Conservation (phyloP, 2,888 invertebrate species). For the Xestobium rufovillosum region DNA sequence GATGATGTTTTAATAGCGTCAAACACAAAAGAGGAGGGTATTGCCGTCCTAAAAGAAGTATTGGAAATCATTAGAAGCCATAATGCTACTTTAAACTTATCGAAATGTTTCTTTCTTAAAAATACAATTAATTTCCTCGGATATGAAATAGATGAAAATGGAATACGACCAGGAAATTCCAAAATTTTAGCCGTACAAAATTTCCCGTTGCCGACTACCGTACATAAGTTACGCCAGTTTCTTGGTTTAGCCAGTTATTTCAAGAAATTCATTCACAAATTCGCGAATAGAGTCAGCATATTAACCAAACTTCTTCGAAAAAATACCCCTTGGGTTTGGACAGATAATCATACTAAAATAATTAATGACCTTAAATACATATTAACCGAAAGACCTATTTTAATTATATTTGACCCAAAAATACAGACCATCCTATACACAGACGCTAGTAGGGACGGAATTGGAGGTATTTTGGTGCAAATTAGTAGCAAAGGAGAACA, state of each 20-base stretch:
- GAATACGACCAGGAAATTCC: neutral
- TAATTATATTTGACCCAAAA: slow-evolving; percentile 13
- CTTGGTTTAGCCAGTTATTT: no score
- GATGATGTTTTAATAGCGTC: slow-evolving; percentile 5
- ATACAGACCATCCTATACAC: slow-evolving; percentile 3
- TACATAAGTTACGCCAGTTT: slow-evolving; percentile 4
- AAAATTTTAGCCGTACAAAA: slow-evolving; percentile 2
- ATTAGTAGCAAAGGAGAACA: slow-evolving; percentile 4
- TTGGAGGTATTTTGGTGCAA: slow-evolving; percentile 4
- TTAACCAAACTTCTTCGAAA: no score
- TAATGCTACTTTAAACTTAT: neutral
- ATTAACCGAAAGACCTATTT: slow-evolving; percentile 17
- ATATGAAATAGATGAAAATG: slow-evolving; percentile 3
- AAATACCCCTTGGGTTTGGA: no score
- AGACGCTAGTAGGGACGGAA: slow-evolving; percentile 3
- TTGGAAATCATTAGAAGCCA: neutral
- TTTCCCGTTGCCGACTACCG: slow-evolving; percentile 1
- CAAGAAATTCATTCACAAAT: slow-evolving; percentile 3
- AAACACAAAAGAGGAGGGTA: neutral
- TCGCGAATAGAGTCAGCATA: no score
- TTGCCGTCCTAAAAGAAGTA: neutral
- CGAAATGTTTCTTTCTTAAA: slow-evolving; percentile 4
- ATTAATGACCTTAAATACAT: no score
- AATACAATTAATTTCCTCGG: neutral
- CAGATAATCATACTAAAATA: no score